Evolutionary conservation across 2,888 invertebrate species (phyloP), one percentile per base, ranked within the genome.

Genomic region (Diarsia brunnea): DNA sequence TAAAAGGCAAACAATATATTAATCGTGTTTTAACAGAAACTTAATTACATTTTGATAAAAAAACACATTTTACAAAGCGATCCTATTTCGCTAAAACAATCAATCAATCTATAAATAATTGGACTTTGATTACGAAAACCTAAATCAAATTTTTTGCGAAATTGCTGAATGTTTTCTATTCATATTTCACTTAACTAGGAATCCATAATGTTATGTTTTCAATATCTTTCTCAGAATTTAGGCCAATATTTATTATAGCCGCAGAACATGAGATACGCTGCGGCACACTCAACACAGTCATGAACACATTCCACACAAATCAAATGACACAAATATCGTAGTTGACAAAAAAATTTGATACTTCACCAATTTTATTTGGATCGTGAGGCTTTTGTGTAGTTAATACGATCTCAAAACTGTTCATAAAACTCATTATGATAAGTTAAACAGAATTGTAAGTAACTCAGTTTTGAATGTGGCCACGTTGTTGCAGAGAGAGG

Each of bases 401-500:
- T n/a, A n/a, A n/a, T n/a, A n/a, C n/a, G n/a, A n/a, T n/a, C n/a
- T n/a, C 0, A 47, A 64, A 64, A 31, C 21, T 16, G 21, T 66
- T n/a, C 2, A n/a, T 43, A 10, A 69, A 47, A 21, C 31, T 14
- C 47, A 58, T 14, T 55, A 58, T 19, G 47, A 16, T 4, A 65
- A 47, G n/a, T 12, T 31, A 31, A 69, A 65, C 45, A 58, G 1
- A 61, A 61, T 55, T 47, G 8, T 63, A 58, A n/a, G 68, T 78
- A 61, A 7, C 38, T 38, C 38, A 16, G 38, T n/a, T 55, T 55
- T 79, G 45, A 49, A 58, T 51, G 12, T 47, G 14, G 4, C n/a
- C n/a, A 8, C 16, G 1, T 76, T 70, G 24, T 84, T 87, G 3
- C 79, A 93, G 93, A 83, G 72, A 45, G 91, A 91, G 61, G 80